Conservation (phyloP, 2,888 invertebrate genomes). For the Acanthopleura granulata region DNA sequence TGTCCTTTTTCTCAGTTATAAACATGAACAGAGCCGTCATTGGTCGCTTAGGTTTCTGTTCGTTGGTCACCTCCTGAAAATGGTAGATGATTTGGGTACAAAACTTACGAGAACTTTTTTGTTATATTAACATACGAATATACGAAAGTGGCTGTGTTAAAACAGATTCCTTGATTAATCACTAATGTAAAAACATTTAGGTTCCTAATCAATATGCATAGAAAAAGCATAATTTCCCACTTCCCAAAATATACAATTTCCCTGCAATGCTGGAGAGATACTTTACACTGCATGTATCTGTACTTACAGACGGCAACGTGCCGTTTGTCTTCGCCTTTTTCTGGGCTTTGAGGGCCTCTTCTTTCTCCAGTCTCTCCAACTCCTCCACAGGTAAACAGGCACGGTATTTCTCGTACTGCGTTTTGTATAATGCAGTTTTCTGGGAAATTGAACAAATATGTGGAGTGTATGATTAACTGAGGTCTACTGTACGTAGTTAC, state of each 20-base stretch:
- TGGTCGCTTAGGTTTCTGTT: conserved; percentile 36
- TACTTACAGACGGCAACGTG: background rate
- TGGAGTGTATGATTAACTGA: too few species aligned
- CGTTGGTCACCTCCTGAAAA: conserved; percentile 32
- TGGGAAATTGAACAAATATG: conserved; percentile 7
- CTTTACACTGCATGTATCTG: too few species aligned
- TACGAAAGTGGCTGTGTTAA: too few species aligned
- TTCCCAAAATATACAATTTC: too few species aligned
- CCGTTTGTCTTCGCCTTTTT: conserved; percentile 14
- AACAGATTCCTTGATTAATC: too few species aligned
- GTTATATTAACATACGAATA: too few species aligned
- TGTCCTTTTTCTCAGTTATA: conserved; percentile 37
- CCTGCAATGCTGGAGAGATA: too few species aligned
- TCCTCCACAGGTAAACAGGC: conserved; percentile 72
- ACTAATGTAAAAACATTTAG: too few species aligned
- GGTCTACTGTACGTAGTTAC: too few species aligned
- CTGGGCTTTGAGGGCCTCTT: conserved; percentile 58
- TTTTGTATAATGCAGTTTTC: conserved; percentile 70
- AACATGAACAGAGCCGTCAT: conserved; percentile 43
- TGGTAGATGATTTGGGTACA: background rate
- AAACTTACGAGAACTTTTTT: too few species aligned
- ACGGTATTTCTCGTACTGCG: conserved; percentile 72
- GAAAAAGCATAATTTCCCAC: too few species aligned
- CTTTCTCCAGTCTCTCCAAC: conserved; percentile 63
- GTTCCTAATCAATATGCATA: too few species aligned